Base-by-base conservation (phyloP, 53 echinoderm and acorn worm species). In the Zoroaster sp. region DNA sequence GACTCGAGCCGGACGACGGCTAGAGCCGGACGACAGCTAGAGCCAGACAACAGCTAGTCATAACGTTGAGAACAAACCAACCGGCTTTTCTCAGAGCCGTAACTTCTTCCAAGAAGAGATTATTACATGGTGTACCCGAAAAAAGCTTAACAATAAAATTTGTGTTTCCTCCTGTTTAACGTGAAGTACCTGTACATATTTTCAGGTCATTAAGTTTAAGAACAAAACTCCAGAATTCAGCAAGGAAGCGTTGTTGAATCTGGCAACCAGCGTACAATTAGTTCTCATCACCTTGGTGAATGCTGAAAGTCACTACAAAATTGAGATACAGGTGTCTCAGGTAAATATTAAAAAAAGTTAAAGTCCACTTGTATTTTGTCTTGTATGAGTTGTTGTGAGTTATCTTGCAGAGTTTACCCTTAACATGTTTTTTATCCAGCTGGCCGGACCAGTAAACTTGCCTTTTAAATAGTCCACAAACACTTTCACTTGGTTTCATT, bases 221-320 rank as follows among this genome's bases (percentile, higher is more conserved):
- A 31, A 72, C 21, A 42, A 49, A 72, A 43, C 85, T 1, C 83
- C 85, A 23, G 80, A 74, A 23, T 83, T 28, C 34, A 55, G 65
- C 31, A 30, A 40, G 15, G 36, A 32, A 59, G 83, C 81, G 35
- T 44, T 83, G 21, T 28, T 38, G n/a, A 59, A 15, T 4, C 15
- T 90, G 38, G 44, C 78, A 11, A 36, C 14, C 49, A 35, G 15
- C 23, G 18, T 35, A 13, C 54, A 47, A 47, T 31, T 80, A 37
- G 80, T 66, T 66, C 66, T 80, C 40, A 80, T 94, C 1, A 89
- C 83, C 17, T 92, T 92, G 63, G 90, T 90, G 47, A 83, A 90
- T 23, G 63, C 35, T 5, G 77, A 77, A 12, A 47, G 80, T 36
- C 92, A 94, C 44, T 70, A 49, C 74, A 87, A 94, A 2, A 49